A percentile compares a stretch with the other conserved stretches of the same genome.
These are phyloP conservation scores for Drosophila chauvacae DNA, from an alignment of 1,140 invertebrate genomes.

Conservation along the genomic window DNA sequence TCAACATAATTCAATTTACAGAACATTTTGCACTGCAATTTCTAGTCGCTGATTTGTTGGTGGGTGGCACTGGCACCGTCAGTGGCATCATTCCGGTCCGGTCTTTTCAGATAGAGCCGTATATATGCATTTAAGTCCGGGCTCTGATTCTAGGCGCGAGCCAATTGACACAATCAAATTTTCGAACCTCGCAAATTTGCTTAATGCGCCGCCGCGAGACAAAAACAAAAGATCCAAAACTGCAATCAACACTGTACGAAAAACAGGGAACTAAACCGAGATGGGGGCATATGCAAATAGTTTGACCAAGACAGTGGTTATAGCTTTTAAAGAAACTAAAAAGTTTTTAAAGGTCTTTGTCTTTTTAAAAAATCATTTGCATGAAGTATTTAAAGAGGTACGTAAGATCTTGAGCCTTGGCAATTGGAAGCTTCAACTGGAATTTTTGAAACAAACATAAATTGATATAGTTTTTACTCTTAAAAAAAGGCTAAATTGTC, in stretches of 20 bases:
- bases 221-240: conserved; percentile 58
- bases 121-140: conserved; percentile 18
- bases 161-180: conserved; percentile 80
- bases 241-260: conserved; percentile 62
- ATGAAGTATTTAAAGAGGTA: too few species aligned
- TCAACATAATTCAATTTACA: conserved; percentile 70
- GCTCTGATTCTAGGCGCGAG: conserved; percentile 71
- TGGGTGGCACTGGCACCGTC: conserved; percentile 29
- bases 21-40: conserved; percentile 44
- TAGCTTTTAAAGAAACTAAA: neutral
- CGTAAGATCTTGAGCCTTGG: too few species aligned
- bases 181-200: conserved; percentile 63
- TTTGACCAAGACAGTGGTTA: conserved; percentile 2
- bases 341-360: neutral
- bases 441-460: too few species aligned
- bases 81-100: conserved; percentile 30
- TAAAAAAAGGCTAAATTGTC: too few species aligned
- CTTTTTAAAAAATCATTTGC: neutral
- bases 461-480: too few species aligned
- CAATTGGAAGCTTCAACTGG: too few species aligned
- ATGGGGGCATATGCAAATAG: neutral
- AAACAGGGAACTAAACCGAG: neutral
- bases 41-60: conserved; percentile 31
- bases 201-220: conserved; percentile 69
- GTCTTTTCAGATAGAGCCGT: conserved; percentile 4